Evolutionary conservation across 2,113 vertebrate species (phyloP).

Genomic region (Rhynchomys soricoides): DNA sequence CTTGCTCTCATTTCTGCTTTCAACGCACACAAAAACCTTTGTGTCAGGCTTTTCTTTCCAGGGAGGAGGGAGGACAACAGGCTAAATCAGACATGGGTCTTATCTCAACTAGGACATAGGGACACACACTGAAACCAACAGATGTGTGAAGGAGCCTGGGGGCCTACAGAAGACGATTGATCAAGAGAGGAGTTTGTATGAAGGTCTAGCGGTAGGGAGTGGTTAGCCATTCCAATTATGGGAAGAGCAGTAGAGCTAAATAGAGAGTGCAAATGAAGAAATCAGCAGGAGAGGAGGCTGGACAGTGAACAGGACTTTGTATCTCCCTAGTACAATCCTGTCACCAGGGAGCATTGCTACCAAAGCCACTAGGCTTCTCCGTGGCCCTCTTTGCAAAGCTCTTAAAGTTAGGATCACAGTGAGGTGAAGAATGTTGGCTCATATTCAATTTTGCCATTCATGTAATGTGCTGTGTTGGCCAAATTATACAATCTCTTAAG

Average conservation of each 20-base stretch:
- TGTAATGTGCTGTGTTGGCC: background rate
- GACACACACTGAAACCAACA: background rate
- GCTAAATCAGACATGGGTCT: background rate
- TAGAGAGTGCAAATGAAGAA: background rate
- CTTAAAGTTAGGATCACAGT: background rate
- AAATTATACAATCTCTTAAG: background rate
- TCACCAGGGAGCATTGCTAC: background rate
- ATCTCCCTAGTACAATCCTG: background rate
- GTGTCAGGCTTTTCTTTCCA: background rate
- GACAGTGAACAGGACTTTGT: background rate
- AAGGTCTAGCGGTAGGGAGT: background rate
- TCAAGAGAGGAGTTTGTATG: background rate
- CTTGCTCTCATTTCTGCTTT: background rate
- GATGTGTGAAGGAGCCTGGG: background rate
- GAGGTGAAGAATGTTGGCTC: conserved; percentile 15
- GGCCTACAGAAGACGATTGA: background rate
- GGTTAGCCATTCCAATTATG: background rate
- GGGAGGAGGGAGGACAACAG: background rate
- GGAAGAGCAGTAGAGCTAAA: background rate
- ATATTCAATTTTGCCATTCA: background rate
- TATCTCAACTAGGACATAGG: background rate
- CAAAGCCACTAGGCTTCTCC: background rate
- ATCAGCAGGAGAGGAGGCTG: background rate
- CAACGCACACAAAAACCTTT: background rate
- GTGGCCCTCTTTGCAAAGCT: background rate